Evolutionary conservation across 1,140 invertebrate species (phyloP), one percentile per base, ranked within the genome.

Genomic region (Bombus waltoni): DNA sequence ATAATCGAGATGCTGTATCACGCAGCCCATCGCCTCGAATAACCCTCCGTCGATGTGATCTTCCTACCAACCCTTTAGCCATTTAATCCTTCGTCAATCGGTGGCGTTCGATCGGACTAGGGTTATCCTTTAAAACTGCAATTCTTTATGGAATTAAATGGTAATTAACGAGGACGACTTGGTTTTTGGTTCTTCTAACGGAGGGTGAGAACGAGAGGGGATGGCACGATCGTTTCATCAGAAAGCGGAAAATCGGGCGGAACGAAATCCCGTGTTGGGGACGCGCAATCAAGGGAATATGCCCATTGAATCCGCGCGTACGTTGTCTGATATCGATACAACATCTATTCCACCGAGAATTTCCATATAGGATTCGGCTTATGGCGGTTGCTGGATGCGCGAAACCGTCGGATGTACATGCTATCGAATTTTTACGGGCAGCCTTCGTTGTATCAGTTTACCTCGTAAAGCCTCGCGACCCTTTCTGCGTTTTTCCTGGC

Each of bases 401-500:
- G 44, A 83, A 84, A 83, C 75, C 72, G 81, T 84, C 57, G 74
- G 35, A 15, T 10, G 42, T 38, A 44, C 42, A n/a, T 66, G n/a
- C 44, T 44, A 44, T 85, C 22, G 85, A 87, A 85, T 70, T 81
- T 87, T 87, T 80, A 70, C 83, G 42, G 28, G 25, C 5, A 35
- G 28, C 47, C 32, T 22, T 25, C 8, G 42, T 57, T 32, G 65
- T 78, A 53, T 38, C 35, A 25, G 72, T 76, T 79, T 79, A 47
- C 68, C 44, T 74, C 66, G 81, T 73, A 86, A 76, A 83, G 57
- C 70, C 83, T 76, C 83, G 72, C 70, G 79, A 42, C 77, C 81
- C 88, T 75, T 80, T 77, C 78, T 74, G 66, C 78, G 84, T 84
- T 85, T 88, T 86, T 86, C 74, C 65, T 59, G 70, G 70, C 85